These are phyloP conservation scores for Bovichtus variegatus DNA, from an alignment of 2,797 vertebrate species.

Conservation along the genomic window DNA sequence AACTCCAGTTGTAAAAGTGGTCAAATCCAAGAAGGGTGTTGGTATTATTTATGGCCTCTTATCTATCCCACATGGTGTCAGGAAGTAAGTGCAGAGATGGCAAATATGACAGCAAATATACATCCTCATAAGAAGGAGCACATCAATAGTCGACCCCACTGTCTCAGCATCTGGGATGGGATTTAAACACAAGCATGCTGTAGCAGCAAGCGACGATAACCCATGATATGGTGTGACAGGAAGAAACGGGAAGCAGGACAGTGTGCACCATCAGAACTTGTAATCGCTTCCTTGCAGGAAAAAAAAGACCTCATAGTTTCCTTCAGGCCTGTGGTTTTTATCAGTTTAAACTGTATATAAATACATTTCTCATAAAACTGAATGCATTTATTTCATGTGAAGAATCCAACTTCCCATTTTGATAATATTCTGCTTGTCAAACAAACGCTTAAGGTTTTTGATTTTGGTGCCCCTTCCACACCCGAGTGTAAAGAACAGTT, in stretches of 20 bases:
- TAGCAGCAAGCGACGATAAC: not conserved
- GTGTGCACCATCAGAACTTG: not conserved
- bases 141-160: not conserved
- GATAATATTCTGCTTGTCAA: conserved; percentile 49
- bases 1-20: too few species aligned
- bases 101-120: not conserved
- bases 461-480: conserved; percentile 24
- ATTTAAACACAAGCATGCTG: not conserved
- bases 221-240: not conserved
- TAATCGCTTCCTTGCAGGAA: conserved; percentile 10
- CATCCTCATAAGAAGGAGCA: not conserved
- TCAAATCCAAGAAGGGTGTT: not conserved
- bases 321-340: not conserved
- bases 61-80: not conserved
- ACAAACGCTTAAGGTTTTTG: conserved; percentile 32
- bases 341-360: conserved; percentile 13
- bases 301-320: not conserved
- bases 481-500: conserved; percentile 51
- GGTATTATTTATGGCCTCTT: not conserved
- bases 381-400: conserved; percentile 17
- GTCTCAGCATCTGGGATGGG: not conserved
- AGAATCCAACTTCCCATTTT: conserved; percentile 22
- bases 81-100: not conserved
- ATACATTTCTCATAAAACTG: conserved; percentile 1
- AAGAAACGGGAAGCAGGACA: not conserved